Conservation (phyloP, 2,797 vertebrate species). For the Sebastes kiyomatsui region DNA sequence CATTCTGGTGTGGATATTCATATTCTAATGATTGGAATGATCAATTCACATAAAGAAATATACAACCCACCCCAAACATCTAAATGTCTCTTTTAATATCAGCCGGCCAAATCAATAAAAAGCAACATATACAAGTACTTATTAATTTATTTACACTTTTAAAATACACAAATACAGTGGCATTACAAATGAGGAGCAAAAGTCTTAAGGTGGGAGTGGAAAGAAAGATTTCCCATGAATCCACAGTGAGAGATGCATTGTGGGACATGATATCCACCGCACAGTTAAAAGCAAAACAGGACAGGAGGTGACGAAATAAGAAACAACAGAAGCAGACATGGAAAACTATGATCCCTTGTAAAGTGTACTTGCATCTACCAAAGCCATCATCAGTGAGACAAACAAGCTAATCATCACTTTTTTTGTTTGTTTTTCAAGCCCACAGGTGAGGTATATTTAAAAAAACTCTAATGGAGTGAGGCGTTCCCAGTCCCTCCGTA, state of each 20-base stretch:
- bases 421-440: conserved; percentile 61
- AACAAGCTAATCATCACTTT: conserved; percentile 40
- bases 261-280: conserved; percentile 59
- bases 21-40: background rate
- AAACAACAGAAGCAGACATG: conserved; percentile 28
- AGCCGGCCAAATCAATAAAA: conserved; percentile 3
- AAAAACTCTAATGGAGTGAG: conserved; percentile 46
- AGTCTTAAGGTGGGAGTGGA: conserved; percentile 63
- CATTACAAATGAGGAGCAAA: conserved; percentile 87
- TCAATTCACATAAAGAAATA: background rate
- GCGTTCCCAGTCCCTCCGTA: conserved; percentile 55
- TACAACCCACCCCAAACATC: background rate
- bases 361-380: conserved; percentile 67
- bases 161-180: conserved; percentile 93
- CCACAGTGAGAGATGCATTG: conserved; percentile 71
- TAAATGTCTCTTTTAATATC: background rate
- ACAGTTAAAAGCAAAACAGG: conserved; percentile 48
- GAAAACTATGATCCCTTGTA: conserved; percentile 23
- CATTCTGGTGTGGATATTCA: background rate
- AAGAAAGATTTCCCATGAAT: conserved; percentile 68
- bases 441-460: conserved; percentile 56
- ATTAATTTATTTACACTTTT: conserved; percentile 97
- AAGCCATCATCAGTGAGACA: conserved; percentile 58
- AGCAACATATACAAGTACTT: conserved; percentile 84
- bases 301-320: conserved; percentile 44